Conservation (phyloP, 2,113 vertebrate genomes). For the Aegithalos caudatus region DNA sequence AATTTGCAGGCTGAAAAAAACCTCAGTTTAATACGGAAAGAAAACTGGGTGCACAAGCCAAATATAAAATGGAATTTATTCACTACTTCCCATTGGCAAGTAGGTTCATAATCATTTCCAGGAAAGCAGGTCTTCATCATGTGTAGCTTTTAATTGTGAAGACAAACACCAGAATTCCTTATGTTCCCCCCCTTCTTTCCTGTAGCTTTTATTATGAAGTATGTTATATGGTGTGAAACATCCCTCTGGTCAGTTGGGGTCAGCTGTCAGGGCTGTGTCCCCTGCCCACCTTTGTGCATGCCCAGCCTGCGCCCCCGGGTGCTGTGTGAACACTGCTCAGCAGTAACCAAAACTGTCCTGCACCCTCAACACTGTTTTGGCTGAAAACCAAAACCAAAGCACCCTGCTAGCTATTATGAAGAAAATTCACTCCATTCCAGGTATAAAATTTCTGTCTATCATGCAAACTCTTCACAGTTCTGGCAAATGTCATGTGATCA, state of each 20-base stretch:
- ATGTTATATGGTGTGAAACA: fast-evolving
- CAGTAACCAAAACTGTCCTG: neutral
- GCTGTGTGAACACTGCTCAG: neutral
- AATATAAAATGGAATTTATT: neutral
- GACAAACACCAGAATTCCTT: neutral
- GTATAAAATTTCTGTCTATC: neutral
- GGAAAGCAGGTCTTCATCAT: neutral
- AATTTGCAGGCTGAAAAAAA: neutral
- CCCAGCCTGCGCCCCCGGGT: fast-evolving
- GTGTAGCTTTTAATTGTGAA: neutral
- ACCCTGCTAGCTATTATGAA: neutral
- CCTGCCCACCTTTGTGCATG: neutral
- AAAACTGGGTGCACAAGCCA: neutral
- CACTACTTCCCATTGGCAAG: neutral
- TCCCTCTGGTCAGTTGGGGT: neutral
- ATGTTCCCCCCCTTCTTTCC: neutral
- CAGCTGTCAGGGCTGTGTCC: neutral
- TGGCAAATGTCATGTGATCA: neutral
- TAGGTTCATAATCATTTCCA: neutral
- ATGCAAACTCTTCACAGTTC: neutral
- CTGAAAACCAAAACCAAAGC: neutral
- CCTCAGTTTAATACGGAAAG: neutral
- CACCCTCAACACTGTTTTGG: neutral
- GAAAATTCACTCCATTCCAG: neutral
- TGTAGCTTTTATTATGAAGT: neutral